These are phyloP conservation scores for Semicossyphus pulcher DNA, from an alignment of 2,113 vertebrate species.

Conservation along the genomic window DNA sequence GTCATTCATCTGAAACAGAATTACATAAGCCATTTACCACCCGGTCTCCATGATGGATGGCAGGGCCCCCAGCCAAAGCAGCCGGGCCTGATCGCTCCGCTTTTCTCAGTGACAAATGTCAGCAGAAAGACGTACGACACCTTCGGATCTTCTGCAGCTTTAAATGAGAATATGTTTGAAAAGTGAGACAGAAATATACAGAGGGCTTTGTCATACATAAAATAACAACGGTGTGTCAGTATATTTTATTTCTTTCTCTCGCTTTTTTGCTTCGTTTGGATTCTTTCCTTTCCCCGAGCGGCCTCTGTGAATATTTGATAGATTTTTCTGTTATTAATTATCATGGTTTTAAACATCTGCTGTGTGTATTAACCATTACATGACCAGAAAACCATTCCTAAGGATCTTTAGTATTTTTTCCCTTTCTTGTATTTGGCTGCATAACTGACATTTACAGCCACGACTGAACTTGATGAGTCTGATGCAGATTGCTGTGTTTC, in stretches of 20 bases:
- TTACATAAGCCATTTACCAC: conserved; percentile 85
- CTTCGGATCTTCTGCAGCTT: conserved; percentile 63
- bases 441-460: no score
- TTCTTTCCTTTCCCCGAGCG: conserved; percentile 7
- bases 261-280: conserved; percentile 1
- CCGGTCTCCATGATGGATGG: conserved; percentile 78
- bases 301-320: not conserved
- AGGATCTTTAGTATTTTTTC: no score
- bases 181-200: conserved; percentile 11
- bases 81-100: conserved; percentile 64
- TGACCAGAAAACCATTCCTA: no score
- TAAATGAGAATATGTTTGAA: conserved; percentile 72
- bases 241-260: not conserved
- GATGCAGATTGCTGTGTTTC: not conserved
- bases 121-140: conserved; percentile 64
- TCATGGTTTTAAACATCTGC: no score
- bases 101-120: conserved; percentile 78
- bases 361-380: no score
- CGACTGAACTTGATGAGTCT: not conserved
- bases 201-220: not conserved
- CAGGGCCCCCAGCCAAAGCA: conserved; percentile 73
- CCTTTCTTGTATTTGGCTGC: no score
- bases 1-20: conserved; percentile 81
- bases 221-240: not conserved
- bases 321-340: not conserved